Percentiles rank a stretch among this genome's conserved stretches.
phyloP scores from a whole-genome alignment of 2,797 vertebrate species.

The Scyliorhinus canicula region DNA sequence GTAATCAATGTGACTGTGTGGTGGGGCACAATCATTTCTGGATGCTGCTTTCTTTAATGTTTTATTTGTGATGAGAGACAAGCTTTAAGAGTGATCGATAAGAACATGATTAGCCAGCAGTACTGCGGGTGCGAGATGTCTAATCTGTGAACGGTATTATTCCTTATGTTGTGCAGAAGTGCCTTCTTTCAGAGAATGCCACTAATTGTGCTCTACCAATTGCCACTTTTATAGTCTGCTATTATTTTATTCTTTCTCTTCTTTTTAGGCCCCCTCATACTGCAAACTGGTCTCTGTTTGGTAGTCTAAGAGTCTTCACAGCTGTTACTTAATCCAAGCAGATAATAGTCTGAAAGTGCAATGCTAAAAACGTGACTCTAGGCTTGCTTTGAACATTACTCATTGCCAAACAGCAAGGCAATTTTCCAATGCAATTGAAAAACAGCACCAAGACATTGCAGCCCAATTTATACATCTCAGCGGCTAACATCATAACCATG shows the following conservation, averaged over 20 bases:
- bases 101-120: background rate
- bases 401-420: background rate
- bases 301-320: background rate
- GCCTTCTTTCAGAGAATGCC: background rate
- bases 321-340: background rate
- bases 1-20: conserved; percentile 13
- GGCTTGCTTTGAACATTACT: background rate
- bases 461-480: background rate
- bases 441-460: background rate
- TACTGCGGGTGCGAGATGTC: background rate
- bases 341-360: background rate
- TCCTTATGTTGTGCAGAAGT: background rate
- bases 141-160: background rate
- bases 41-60: background rate
- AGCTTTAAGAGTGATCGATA: conserved; percentile 22
- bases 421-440: background rate
- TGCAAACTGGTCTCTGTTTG: background rate
- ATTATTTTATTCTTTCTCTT: background rate
- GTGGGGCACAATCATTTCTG: background rate
- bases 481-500: background rate
- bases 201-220: background rate
- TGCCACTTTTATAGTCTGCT: background rate
- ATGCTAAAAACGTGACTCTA: background rate
- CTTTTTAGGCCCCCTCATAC: background rate
- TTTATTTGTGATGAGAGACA: background rate